These are phyloP conservation scores for Thymelicus sylvestris DNA, from an alignment of 2,888 invertebrate genomes.

Conservation along the genomic window DNA sequence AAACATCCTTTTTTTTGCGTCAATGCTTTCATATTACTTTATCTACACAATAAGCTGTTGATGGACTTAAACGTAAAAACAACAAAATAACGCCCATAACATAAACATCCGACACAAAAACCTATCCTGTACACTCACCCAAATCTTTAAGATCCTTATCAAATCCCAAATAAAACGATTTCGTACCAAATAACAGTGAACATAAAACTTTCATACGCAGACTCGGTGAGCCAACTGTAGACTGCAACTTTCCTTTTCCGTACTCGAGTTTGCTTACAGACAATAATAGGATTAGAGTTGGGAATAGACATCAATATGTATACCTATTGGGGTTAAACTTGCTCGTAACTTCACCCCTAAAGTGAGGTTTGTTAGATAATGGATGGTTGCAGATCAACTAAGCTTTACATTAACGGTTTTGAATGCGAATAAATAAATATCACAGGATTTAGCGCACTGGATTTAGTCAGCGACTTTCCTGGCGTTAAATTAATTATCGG, in stretches of 20 bases:
- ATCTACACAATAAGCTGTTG: slow-evolving; percentile 6
- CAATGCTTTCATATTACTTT: no score
- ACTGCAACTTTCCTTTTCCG: slow-evolving; percentile 26
- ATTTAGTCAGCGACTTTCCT: not conserved
- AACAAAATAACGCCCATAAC: not conserved
- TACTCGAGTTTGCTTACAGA: slow-evolving; percentile 21
- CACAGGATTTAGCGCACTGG: not conserved
- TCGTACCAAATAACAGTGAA: slow-evolving; percentile 27
- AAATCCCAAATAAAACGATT: slow-evolving; percentile 36
- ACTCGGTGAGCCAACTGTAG: slow-evolving; percentile 1
- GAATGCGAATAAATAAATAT: not conserved
- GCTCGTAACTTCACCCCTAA: slow-evolving; percentile 20
- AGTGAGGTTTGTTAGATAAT: slow-evolving; percentile 26
- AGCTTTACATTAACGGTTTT: slow-evolving; percentile 17
- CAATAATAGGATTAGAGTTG: slow-evolving; percentile 28
- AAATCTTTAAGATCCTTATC: slow-evolving; percentile 37
- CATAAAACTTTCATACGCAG: slow-evolving; percentile 31
- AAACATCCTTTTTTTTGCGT: no score
- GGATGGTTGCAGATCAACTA: slow-evolving; percentile 15
- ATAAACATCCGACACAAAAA: not conserved
- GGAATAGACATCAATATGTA: slow-evolving; percentile 28
- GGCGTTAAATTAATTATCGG: no score
- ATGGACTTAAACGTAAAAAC: not conserved
- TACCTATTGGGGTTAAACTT: slow-evolving; percentile 27
- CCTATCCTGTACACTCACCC: slow-evolving; percentile 6